Evolutionary conservation across 2,888 invertebrate genomes (phyloP), one percentile per base, ranked within the genome.

Genomic region (Branchellion lobata): DNA sequence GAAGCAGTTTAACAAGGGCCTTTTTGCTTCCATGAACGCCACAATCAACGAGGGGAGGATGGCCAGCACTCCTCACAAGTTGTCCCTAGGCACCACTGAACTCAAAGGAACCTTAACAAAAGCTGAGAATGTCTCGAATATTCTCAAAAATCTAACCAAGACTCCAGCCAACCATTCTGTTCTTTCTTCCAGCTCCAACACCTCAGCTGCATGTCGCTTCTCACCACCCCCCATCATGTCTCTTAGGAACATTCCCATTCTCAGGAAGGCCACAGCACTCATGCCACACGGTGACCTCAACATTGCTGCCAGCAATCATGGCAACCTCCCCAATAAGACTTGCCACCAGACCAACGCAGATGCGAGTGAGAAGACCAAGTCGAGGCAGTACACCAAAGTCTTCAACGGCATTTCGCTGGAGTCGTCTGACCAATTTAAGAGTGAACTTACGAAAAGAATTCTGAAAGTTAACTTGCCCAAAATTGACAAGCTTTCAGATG

Each of bases 1-100:
- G n/a, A 57, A 57, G n/a, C 61, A 57, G n/a, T 57, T 57, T 5
- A 57, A 57, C n/a, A 57, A 57, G 21, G 61, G 61, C n/a, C 5
- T 57, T 8, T 57, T 57, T n/a, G 61, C 61, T n/a, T 57, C 61
- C 24, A 57, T 57, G n/a, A 24, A 24, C 61, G 21, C 61, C n/a
- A 57, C 3, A 5, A 57, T 24, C 14, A 18, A 57, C 24, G 24
- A 57, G 24, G 18, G 8, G 18, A 47, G 11, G 11, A 47, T 14
- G 18, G 11, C 18, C 11, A 57, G 24, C 61, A 57, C 21, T 18
- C 3, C 8, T n/a, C 14, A 57, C 3, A 18, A 18, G 21, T 5
- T 57, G 11, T 3, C 61, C n/a, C 21, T 5, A n/a, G n/a, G 5
- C 21, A 24, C 61, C 61, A 14, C 61, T 18, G 21, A 18, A 24